Evolutionary conservation across 2,797 vertebrate genomes (phyloP), one percentile per base, ranked within the genome.

Genomic region (Podarcis siculus): DNA sequence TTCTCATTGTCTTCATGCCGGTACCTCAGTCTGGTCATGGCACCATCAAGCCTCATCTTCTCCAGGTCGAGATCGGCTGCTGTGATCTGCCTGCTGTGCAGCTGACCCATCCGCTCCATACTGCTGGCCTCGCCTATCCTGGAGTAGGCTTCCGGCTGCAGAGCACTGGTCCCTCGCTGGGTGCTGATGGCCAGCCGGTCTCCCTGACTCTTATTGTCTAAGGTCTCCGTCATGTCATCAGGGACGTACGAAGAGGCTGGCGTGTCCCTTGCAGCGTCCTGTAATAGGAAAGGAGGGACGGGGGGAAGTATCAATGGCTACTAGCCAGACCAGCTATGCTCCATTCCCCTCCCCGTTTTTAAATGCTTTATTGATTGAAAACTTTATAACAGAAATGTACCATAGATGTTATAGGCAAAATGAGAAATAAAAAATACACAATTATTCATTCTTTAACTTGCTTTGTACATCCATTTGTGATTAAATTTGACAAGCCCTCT

Each of bases 131-230:
- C 83, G 0, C 69, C 58, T 6, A 89, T 76, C 39, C 87, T 75
- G 42, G 78, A 85, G 42, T 55, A 85, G 5, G 58, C 32, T 37
- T 55, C 49, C 4, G 78, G 83, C 15, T 45, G 78, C 78, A 85
- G 25, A 76, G 69, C 78, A 12, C 79, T 86, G 42, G 78, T 67
- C 32, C 71, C 78, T 39, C 78, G 67, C 35, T 81, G 71, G 21
- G 83, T 85, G 71, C 69, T 76, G 83, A 69, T 42, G 30, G 78
- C 77, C 77, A 89, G 58, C 58, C 23, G 78, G 32, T 73, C 88
- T n/a, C 71, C 58, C 76, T 85, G 88, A 25, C 39, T 86, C 83
- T 89, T 89, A 30, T 89, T 86, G 7, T 89, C 83, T 58, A 89
- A 75, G 32, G 72, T 85, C 64, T 89, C 88, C 15, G 61, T 89